phyloP scores from a whole-genome alignment of 2,113 vertebrate species.

The Sturnira hondurensis region DNA sequence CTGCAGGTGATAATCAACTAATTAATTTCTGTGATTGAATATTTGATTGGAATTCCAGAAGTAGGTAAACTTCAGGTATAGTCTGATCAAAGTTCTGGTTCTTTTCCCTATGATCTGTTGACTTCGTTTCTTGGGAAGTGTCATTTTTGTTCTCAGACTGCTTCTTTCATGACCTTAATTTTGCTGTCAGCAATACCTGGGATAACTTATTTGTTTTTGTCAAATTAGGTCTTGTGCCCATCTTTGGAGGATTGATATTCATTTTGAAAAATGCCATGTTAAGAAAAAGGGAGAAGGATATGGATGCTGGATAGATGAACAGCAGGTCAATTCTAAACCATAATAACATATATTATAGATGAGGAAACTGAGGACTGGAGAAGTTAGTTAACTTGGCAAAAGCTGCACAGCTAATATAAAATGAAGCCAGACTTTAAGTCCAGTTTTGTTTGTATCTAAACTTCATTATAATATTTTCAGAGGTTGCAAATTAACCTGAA shows the following conservation, averaged over 20 bases:
- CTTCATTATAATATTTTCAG: background rate
- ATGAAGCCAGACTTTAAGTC: background rate
- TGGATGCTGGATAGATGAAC: background rate
- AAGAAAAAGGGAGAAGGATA: background rate
- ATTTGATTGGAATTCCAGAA: background rate
- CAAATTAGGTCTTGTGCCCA: background rate
- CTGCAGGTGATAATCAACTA: background rate
- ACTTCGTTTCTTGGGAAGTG: background rate
- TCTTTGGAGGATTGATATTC: background rate
- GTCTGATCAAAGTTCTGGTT: background rate
- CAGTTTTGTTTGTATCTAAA: background rate
- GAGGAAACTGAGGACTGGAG: background rate
- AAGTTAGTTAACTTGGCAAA: background rate
- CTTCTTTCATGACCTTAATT: background rate
- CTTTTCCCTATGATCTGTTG: background rate
- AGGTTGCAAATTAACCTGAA: background rate
- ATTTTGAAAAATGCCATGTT: conserved; percentile 3
- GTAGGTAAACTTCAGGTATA: background rate
- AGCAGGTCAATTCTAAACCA: background rate
- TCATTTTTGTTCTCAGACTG: background rate
- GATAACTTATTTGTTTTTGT: background rate
- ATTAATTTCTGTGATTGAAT: background rate
- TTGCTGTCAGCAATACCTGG: background rate
- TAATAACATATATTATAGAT: background rate
- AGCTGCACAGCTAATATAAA: background rate